phyloP scores from a whole-genome alignment of 2,113 vertebrate genomes.

The Saiga tatarica region DNA sequence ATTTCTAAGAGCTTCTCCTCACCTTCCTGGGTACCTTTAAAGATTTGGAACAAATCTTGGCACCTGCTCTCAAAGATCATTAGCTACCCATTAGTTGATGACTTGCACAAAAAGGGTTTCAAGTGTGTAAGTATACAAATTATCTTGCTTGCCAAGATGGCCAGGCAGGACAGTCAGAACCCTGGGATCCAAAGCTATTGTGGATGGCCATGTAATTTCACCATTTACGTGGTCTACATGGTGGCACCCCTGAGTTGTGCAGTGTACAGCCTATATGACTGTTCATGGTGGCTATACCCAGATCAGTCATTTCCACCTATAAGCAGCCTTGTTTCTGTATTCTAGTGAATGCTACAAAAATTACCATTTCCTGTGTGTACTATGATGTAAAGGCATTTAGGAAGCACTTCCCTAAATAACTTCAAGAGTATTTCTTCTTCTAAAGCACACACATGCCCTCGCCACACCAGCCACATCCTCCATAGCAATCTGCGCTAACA shows the following conservation, averaged over 20 bases:
- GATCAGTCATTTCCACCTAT: neutral
- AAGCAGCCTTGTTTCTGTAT: neutral
- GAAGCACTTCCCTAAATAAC: neutral
- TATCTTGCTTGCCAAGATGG: neutral
- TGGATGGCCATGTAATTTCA: neutral
- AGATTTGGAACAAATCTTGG: neutral
- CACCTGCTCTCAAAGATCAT: neutral
- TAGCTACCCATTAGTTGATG: neutral
- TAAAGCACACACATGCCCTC: fast-evolving
- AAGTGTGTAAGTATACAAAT: neutral
- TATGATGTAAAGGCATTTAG: neutral
- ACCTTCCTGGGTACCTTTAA: neutral
- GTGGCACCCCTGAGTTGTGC: neutral
- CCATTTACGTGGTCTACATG: no score
- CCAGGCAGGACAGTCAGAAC: neutral
- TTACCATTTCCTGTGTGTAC: neutral
- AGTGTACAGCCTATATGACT: no score
- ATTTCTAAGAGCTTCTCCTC: neutral
- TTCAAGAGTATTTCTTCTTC: neutral
- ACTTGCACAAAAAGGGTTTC: neutral
- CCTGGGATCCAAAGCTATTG: neutral
- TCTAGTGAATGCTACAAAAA: neutral
- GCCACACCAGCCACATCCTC: neutral
- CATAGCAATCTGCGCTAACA: fast-evolving
- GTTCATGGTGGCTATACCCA: neutral